Conservation (phyloP, 2,888 invertebrate species). For the Fabriciana adippe region DNA sequence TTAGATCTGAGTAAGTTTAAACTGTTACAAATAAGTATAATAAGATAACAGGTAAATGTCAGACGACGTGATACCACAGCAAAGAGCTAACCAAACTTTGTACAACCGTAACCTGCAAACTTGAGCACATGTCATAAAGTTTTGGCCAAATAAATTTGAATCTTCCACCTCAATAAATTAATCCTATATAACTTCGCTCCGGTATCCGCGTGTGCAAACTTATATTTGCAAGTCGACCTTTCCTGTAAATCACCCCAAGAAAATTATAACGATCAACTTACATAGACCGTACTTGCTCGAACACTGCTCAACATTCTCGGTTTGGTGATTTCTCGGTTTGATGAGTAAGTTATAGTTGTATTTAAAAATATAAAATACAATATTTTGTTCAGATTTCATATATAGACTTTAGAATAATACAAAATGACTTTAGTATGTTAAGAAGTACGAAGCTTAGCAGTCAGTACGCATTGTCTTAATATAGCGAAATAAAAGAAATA, state of each 20-base stretch:
- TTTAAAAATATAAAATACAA: too few relatives aligned
- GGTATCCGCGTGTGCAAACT: slow-evolving; percentile 15
- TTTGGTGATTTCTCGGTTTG: slow-evolving; percentile 27
- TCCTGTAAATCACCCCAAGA: slow-evolving; percentile 31
- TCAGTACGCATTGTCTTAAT: too few relatives aligned
- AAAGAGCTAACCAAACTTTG: slow-evolving; percentile 29
- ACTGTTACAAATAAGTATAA: slow-evolving; percentile 38
- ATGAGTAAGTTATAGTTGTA: slow-evolving; percentile 1
- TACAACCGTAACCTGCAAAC: slow-evolving; percentile 26
- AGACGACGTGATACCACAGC: slow-evolving; percentile 43
- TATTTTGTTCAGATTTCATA: too few relatives aligned
- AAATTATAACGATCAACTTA: slow-evolving; percentile 37
- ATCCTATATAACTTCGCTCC: slow-evolving; percentile 13
- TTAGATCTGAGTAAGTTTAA: neutral
- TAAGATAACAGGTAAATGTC: slow-evolving; percentile 50
- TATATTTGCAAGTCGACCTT: slow-evolving; percentile 23
- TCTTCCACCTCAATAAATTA: slow-evolving; percentile 15
- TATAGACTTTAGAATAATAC: too few relatives aligned
- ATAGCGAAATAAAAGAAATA: too few relatives aligned
- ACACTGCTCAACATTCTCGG: slow-evolving; percentile 28
- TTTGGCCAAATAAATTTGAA: slow-evolving; percentile 19
- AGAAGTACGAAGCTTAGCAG: too few relatives aligned
- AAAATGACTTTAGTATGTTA: too few relatives aligned
- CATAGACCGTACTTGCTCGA: slow-evolving; percentile 33
- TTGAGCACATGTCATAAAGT: slow-evolving; percentile 20